phyloP scores from a whole-genome alignment of 2,797 vertebrate species.

The Catostomus latipinnis region DNA sequence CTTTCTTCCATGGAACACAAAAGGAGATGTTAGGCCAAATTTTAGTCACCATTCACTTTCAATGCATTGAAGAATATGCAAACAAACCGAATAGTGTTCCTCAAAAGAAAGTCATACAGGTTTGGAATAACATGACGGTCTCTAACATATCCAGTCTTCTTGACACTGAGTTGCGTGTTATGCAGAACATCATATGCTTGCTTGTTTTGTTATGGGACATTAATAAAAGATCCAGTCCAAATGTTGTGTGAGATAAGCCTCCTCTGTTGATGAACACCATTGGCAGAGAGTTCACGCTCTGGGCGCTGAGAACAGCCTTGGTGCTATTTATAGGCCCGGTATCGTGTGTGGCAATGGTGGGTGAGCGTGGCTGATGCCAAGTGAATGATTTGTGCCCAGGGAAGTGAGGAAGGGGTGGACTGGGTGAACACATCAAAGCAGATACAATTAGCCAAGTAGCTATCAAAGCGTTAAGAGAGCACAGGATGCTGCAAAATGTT shows the following conservation, averaged over 20 bases:
- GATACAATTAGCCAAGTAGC: not conserved
- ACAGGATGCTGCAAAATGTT: not conserved
- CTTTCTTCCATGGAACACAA: no score
- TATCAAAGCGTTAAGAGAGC: conserved; percentile 15
- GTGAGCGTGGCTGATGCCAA: conserved; percentile 38
- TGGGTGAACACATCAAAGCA: conserved; percentile 27
- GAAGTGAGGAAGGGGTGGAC: not conserved
- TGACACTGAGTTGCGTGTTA: not conserved
- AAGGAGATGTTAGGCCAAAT: no score
- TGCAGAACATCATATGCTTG: conserved; percentile 5
- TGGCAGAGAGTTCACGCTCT: conserved; percentile 28
- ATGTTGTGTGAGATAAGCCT: conserved; percentile 31
- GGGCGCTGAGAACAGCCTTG: conserved; percentile 40
- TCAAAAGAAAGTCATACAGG: no score
- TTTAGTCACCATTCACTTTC: no score
- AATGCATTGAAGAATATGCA: no score
- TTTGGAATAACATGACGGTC: no score
- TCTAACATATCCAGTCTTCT: no score
- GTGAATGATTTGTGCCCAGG: conserved; percentile 29
- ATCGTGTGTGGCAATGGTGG: conserved; percentile 52
- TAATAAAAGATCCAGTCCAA: conserved; percentile 31
- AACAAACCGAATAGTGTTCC: no score
- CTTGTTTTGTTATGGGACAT: conserved; percentile 31
- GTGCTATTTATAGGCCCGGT: conserved; percentile 53
- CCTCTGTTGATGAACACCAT: conserved; percentile 24